These are phyloP conservation scores for Chaetophractus vellerosus DNA, from an alignment of 2,797 vertebrate genomes.

Conservation along the genomic window DNA sequence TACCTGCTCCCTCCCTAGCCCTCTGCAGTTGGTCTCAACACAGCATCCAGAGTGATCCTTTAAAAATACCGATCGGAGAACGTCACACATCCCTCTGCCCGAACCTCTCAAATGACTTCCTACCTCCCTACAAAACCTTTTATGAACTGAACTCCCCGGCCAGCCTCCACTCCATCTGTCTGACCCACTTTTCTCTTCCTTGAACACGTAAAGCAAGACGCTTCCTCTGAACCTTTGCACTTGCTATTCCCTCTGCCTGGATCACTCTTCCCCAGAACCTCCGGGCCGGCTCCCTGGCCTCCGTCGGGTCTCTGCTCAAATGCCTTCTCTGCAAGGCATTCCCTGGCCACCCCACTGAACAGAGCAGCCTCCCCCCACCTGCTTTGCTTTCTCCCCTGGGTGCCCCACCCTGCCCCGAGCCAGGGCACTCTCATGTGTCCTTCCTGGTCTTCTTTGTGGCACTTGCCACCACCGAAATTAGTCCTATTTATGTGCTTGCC, in stretches of 20 bases:
- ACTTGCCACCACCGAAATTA: too few relatives aligned
- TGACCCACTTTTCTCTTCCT: background rate
- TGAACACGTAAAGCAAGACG: background rate
- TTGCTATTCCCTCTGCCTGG: background rate
- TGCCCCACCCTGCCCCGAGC: too few relatives aligned
- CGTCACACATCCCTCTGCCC: background rate
- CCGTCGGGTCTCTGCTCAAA: background rate
- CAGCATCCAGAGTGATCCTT: background rate
- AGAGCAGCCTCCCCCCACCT: background rate
- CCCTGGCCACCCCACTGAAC: background rate
- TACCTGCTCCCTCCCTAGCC: background rate
- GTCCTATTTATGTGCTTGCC: background rate
- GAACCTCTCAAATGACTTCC: background rate
- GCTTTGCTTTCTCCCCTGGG: background rate
- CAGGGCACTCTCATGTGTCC: too few relatives aligned
- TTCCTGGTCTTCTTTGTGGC: too few relatives aligned
- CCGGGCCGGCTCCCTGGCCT: background rate
- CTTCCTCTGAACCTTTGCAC: background rate
- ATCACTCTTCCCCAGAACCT: background rate
- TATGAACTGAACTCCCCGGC: background rate
- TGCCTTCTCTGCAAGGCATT: background rate
- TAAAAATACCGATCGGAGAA: background rate
- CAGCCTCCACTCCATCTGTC: background rate
- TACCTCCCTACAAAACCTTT: background rate
- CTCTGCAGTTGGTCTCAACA: background rate